Conservation (phyloP, 2,888 invertebrate genomes). For the Rosalia funebris region DNA sequence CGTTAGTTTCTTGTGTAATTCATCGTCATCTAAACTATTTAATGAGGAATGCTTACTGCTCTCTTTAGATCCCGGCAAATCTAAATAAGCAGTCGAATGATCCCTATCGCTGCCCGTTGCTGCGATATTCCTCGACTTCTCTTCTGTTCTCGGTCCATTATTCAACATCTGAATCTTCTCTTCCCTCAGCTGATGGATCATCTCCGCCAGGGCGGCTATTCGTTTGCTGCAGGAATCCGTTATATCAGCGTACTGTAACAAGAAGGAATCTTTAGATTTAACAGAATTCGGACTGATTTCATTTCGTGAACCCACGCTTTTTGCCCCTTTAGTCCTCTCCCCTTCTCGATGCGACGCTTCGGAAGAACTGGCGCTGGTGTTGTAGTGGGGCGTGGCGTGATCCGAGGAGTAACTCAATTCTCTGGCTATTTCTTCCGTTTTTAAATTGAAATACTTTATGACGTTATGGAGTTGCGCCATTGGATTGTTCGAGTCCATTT, state of each 20-base stretch:
- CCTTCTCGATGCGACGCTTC: background rate
- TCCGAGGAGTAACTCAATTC: slow-evolving; percentile 45
- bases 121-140: background rate
- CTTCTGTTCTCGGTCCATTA: slow-evolving; percentile 50
- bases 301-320: slow-evolving; percentile 31
- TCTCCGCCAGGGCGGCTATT: slow-evolving; percentile 67
- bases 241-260: slow-evolving; percentile 64
- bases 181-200: slow-evolving; percentile 70
- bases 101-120: slow-evolving; percentile 46
- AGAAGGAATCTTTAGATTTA: slow-evolving; percentile 32
- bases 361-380: slow-evolving; percentile 28
- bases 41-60: slow-evolving; percentile 31
- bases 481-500: slow-evolving; percentile 60
- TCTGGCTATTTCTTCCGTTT: slow-evolving; percentile 44
- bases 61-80: slow-evolving; percentile 47
- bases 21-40: slow-evolving; percentile 47
- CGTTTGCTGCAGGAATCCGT: slow-evolving; percentile 68
- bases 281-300: slow-evolving; percentile 37
- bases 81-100: slow-evolving; percentile 55
- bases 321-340: too few relatives aligned
- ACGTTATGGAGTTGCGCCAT: slow-evolving; percentile 39
- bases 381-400: slow-evolving; percentile 26
- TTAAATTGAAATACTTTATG: slow-evolving; percentile 49
- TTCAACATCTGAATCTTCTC: slow-evolving; percentile 65
- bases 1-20: slow-evolving; percentile 48